Evolutionary conservation across 2,113 vertebrate species (phyloP).

Genomic region (Aix galericulata): DNA sequence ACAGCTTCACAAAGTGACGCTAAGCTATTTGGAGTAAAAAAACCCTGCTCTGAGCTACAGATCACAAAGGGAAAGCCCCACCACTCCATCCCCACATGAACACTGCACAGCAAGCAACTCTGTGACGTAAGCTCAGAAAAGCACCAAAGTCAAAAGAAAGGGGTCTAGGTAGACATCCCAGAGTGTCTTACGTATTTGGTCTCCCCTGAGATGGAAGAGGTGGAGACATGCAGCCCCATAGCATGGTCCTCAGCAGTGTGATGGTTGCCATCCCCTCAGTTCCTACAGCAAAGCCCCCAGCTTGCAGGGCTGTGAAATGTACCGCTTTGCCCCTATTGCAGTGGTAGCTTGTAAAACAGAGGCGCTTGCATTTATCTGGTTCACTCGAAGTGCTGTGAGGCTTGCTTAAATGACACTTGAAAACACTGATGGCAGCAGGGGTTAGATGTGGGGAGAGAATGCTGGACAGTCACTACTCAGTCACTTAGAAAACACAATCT

Average conservation of each 20-base stretch:
- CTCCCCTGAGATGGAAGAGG: fast-evolving
- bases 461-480: neutral
- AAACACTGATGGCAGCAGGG: neutral
- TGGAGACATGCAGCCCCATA: fast-evolving
- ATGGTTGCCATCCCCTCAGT: neutral
- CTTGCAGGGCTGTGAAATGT: fast-evolving
- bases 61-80: fast-evolving
- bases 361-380: neutral
- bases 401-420: neutral
- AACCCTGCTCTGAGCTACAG: no score
- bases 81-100: fast-evolving
- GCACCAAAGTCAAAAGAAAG: fast-evolving
- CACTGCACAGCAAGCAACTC: neutral
- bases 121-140: fast-evolving
- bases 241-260: fast-evolving
- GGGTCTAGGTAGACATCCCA: fast-evolving
- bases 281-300: fast-evolving
- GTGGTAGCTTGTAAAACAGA: neutral
- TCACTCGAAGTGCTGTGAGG: neutral
- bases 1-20: neutral
- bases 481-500: neutral
- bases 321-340: fast-evolving
- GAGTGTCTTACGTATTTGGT: neutral
- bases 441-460: neutral
- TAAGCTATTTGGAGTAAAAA: fast-evolving